Conservation (phyloP, 2,797 vertebrate species). For the Odontamblyopus lacepedii region DNA sequence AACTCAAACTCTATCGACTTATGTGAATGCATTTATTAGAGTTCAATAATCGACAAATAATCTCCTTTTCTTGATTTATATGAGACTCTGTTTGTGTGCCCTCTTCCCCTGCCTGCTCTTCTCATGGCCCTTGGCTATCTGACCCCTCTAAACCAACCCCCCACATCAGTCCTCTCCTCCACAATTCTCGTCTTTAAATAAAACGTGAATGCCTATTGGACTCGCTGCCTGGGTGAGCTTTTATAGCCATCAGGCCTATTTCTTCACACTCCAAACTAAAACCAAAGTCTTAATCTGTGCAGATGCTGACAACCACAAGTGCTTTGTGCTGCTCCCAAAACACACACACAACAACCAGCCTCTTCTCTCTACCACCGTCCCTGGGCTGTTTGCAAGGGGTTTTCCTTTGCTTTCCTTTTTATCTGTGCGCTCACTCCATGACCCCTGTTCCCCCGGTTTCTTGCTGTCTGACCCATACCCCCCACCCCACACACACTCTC, state of each 20-base stretch:
- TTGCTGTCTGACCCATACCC: conserved; percentile 78
- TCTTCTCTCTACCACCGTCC: conserved; percentile 66
- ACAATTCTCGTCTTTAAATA: conserved; percentile 31
- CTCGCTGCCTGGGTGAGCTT: conserved; percentile 34
- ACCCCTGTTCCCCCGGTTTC: conserved; percentile 82
- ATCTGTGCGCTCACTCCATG: conserved; percentile 79
- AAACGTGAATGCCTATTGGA: conserved; percentile 31
- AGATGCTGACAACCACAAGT: conserved; percentile 64
- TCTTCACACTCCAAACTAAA: conserved; percentile 48
- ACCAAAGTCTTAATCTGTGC: conserved; percentile 60
- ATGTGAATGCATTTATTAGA: background rate
- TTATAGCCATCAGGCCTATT: conserved; percentile 40
- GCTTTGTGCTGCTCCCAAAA: conserved; percentile 67
- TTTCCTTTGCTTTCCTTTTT: conserved; percentile 77
- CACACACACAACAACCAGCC: conserved; percentile 55
- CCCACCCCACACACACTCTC: conserved; percentile 47
- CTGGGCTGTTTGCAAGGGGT: conserved; percentile 74
- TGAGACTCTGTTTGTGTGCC: conserved; percentile 78
- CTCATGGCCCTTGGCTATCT: conserved; percentile 75
- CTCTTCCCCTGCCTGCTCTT: conserved; percentile 74
- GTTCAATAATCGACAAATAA: background rate
- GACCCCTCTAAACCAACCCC: conserved; percentile 69
- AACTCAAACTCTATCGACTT: conserved; percentile 14
- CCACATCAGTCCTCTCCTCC: conserved; percentile 11
- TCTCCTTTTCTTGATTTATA: conserved; percentile 27